Conservation (phyloP, 2,797 vertebrate species). For the Onychomys arenicola region DNA sequence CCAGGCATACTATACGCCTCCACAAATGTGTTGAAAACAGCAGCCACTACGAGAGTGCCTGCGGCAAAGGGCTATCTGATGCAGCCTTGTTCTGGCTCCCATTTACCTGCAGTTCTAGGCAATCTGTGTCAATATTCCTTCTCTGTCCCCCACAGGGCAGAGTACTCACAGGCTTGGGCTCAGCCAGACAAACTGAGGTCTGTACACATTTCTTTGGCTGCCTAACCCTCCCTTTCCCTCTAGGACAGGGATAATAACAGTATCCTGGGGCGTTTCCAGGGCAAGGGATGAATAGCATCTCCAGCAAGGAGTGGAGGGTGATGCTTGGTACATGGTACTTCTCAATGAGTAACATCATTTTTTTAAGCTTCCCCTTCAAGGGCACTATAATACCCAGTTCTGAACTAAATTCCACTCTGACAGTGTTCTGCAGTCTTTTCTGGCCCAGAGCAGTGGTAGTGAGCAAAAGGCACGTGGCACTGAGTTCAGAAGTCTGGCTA, state of each 20-base stretch:
- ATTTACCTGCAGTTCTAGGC: neutral
- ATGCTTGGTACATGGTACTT: neutral
- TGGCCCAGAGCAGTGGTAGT: no score
- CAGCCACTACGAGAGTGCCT: neutral
- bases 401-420: neutral
- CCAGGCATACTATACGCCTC: neutral
- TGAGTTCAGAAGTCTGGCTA: neutral
- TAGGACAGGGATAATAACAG: neutral
- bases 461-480: neutral
- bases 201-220: neutral
- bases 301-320: accelerated
- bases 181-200: neutral
- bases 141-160: neutral
- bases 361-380: neutral
- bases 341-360: neutral
- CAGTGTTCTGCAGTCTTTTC: neutral
- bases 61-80: neutral
- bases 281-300: neutral
- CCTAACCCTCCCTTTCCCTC: neutral
- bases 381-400: neutral
- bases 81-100: neutral
- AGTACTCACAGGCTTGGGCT: neutral
- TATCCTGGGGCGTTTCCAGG: neutral
- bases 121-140: neutral
- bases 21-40: neutral